Conservation (phyloP, 2,797 vertebrate species). For the Meda fulgida region DNA sequence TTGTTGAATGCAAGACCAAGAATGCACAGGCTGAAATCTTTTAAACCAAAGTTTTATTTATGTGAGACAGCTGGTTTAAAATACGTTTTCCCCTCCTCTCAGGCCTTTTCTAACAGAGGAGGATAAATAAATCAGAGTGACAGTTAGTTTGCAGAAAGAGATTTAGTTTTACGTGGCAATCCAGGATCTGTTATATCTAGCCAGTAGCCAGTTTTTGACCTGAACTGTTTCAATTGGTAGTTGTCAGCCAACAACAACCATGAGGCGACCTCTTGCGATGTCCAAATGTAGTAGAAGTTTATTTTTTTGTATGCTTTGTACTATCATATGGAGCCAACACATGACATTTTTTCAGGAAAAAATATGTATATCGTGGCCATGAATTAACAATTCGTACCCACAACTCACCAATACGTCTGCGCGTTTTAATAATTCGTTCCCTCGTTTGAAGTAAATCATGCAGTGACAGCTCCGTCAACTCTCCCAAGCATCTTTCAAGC, state of each 20-base stretch:
- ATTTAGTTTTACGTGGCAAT: neutral
- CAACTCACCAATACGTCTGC: neutral
- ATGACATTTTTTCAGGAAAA: neutral
- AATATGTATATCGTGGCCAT: neutral
- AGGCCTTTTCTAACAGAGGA: constrained; percentile 10
- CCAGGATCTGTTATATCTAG: neutral
- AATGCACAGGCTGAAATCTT: constrained; percentile 24
- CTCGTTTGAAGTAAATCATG: neutral
- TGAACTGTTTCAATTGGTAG: neutral
- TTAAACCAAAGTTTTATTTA: neutral
- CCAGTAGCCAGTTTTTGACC: neutral
- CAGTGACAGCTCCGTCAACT: too few relatives aligned
- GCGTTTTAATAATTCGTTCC: neutral
- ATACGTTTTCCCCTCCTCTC: neutral
- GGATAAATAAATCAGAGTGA: neutral
- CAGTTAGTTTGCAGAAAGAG: constrained; percentile 3
- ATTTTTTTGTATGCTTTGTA: neutral
- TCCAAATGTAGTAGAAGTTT: neutral
- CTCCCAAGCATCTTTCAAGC: too few relatives aligned
- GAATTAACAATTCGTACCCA: neutral
- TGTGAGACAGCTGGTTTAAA: constrained; percentile 45
- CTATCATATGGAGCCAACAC: neutral
- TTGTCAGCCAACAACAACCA: neutral
- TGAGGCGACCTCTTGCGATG: neutral
- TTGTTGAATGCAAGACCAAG: neutral